Percentiles rank a stretch among this genome's conserved stretches.
Conservation (phyloP, 1,140 invertebrate species). For the Xylocopa sonorina region DNA sequence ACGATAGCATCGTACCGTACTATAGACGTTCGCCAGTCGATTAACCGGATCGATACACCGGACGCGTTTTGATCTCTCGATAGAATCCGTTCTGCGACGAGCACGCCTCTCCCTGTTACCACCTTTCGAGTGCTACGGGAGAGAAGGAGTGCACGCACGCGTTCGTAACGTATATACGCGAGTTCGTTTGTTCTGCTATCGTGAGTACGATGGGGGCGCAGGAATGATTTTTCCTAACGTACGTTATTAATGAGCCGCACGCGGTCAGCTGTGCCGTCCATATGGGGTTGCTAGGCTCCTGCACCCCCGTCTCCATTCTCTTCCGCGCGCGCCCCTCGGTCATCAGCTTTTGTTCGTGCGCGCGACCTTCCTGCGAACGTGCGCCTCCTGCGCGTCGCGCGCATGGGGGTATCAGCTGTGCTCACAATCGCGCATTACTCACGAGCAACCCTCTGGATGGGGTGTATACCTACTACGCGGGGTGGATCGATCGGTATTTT, state of each 20-base stretch:
- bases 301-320: constrained; percentile 51
- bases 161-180: neutral
- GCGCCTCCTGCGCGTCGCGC: constrained; percentile 52
- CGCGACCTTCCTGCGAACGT: constrained; percentile 31
- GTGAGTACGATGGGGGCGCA: constrained; percentile 52
- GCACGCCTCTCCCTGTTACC: neutral
- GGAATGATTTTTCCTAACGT: constrained; percentile 75
- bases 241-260: constrained; percentile 80
- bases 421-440: constrained; percentile 59
- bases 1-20: constrained; percentile 34
- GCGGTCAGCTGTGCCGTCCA: constrained; percentile 78
- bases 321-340: constrained; percentile 5
- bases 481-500: constrained; percentile 54
- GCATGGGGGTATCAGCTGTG: constrained; percentile 80
- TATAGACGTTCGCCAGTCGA: constrained; percentile 7
- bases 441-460: constrained; percentile 35
- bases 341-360: constrained; percentile 25
- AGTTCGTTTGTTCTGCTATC: constrained; percentile 23
- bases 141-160: neutral
- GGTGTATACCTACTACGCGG: constrained; percentile 13
- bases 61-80: constrained; percentile 19
- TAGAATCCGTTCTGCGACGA: neutral
- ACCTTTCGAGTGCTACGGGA: neutral
- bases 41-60: constrained; percentile 32
- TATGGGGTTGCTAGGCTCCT: constrained; percentile 67